These are phyloP conservation scores for Hypocryptadius cinnamomeus DNA, from an alignment of 2,113 vertebrate genomes.

Conservation along the genomic window DNA sequence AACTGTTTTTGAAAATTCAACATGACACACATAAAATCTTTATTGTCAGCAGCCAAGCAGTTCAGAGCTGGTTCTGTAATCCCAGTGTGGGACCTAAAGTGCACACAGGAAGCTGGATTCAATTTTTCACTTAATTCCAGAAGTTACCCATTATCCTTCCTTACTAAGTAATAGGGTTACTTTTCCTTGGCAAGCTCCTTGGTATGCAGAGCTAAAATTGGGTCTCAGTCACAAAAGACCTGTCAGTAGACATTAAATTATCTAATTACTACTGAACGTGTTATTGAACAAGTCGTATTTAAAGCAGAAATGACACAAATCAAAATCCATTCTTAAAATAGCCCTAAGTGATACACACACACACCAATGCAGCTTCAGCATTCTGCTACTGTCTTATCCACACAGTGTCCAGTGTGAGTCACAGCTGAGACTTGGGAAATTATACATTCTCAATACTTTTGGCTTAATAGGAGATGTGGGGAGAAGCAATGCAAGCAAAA, in stretches of 20 bases:
- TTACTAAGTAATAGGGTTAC: conserved; percentile 39
- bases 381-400: conserved; percentile 43
- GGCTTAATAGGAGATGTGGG: conserved; percentile 59
- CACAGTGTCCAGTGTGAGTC: conserved; percentile 50
- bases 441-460: conserved; percentile 47
- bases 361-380: conserved; percentile 25
- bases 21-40: conserved; percentile 60
- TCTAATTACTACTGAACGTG: conserved; percentile 48
- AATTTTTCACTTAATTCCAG: conserved; percentile 63
- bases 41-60: conserved; percentile 33
- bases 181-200: conserved; percentile 48
- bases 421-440: conserved; percentile 37
- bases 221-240: conserved; percentile 59
- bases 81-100: conserved; percentile 37
- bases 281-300: conserved; percentile 59
- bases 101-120: conserved; percentile 52
- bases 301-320: conserved; percentile 53
- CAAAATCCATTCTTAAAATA: conserved; percentile 55
- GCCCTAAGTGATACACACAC: not conserved
- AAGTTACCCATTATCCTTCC: conserved; percentile 61
- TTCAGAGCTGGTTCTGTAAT: conserved; percentile 46
- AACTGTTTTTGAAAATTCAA: conserved; percentile 54
- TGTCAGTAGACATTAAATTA: conserved; percentile 59
- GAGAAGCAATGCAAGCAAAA: conserved; percentile 57
- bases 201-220: conserved; percentile 53